Evolutionary conservation across 2,113 vertebrate genomes (phyloP).

Genomic region (Apodemus sylvaticus): DNA sequence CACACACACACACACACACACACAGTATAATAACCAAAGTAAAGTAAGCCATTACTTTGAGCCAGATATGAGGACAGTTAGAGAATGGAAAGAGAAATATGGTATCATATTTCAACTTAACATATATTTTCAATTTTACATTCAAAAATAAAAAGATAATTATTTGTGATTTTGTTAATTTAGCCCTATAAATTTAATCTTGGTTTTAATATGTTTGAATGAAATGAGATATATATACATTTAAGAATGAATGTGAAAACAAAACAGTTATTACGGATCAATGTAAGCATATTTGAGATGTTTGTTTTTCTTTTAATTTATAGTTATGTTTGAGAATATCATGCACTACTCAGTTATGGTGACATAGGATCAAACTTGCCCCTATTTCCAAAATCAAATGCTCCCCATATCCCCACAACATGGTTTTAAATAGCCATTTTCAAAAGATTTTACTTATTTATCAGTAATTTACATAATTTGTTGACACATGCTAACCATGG

Average conservation of each 20-base stretch:
- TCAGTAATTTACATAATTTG: neutral
- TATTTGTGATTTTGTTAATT: neutral
- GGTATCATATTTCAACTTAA: too few relatives aligned
- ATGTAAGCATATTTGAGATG: neutral
- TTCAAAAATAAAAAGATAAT: neutral
- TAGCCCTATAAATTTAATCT: neutral
- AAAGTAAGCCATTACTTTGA: neutral
- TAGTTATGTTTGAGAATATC: neutral
- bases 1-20: neutral
- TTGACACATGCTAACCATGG: neutral
- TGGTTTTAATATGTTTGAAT: neutral
- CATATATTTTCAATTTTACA: neutral
- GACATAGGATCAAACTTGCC: neutral
- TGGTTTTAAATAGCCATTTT: neutral
- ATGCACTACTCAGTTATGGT: neutral
- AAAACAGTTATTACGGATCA: neutral
- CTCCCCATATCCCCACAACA: neutral
- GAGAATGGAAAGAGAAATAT: neutral
- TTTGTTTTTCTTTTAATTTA: neutral
- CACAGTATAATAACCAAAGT: neutral
- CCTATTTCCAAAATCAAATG: neutral
- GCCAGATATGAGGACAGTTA: neutral
- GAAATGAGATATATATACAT: neutral
- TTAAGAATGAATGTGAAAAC: neutral
- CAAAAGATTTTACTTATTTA: neutral